Evolutionary conservation across 2,888 invertebrate genomes (phyloP), one percentile per base, ranked within the genome.

Genomic region (Nycteola revayana): DNA sequence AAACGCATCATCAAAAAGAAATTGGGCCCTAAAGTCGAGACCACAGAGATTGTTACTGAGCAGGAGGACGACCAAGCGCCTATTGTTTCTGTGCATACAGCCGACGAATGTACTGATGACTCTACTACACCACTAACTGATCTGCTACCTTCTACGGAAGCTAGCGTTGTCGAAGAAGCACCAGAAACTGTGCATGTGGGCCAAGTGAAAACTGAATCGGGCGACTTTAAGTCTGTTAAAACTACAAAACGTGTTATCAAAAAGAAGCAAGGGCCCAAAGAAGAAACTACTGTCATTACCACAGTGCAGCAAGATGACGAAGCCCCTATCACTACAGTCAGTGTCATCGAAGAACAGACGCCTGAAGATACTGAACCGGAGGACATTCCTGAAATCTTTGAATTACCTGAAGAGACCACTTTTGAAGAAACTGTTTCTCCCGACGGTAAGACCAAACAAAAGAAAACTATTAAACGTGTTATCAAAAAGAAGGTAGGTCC

Each of bases 1-100:
- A 79, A 74, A 42, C 71, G 71, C 1, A 50, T 65, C 0, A 75
- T 83, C 11, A 84, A 61, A 80, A 88, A 26, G 53, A 85, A 37
- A 75, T 77, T 43, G 77, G 48, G 66, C 9, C 56, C 73, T 61
- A 41, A 59, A 53, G 36, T 69, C 36, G 38, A 59, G 60, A 60
- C 53, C 2, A 69, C 51, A 26, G 24, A 49, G 27, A 54, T 56
- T n/a, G 45, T 31, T 0, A 43, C 49, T 6, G 45, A 45, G 33
- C 45, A 47, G 20, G 25, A 34, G n/a, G 50, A 49, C 23, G 42
- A 44, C 25, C 34, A 45, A 29, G 63, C 59, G 43, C 67, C 88
- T 53, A 54, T 84, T 61, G 65, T 76, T 36, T 48, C 79, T 1
- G 72, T 85, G 48, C 61, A 75, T 25, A 69, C 71, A 27, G 58